Evolutionary conservation across 2,797 vertebrate species (phyloP).

Genomic region (Premnoplex brunnescens): DNA sequence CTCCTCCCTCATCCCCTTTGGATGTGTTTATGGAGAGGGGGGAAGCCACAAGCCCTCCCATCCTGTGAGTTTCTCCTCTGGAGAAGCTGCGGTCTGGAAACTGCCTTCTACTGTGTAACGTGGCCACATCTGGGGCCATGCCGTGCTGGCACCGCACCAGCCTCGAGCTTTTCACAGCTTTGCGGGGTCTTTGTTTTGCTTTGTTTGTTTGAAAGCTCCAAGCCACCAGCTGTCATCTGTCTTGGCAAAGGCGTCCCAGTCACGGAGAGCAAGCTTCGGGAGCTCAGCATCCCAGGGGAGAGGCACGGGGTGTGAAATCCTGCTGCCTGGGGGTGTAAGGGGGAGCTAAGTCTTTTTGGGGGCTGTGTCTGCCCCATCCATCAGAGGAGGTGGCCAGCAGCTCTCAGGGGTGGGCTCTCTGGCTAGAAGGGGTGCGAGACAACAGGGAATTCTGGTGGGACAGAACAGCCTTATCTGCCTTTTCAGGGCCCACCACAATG

Average conservation of each 20-base stretch:
- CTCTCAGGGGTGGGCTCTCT: background rate
- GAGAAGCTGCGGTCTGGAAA: background rate
- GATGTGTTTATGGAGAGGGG: background rate
- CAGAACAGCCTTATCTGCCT: background rate
- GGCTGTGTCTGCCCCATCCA: background rate
- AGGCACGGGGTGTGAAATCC: background rate
- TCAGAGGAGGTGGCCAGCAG: background rate
- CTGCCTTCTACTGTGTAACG: background rate
- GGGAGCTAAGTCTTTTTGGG: background rate
- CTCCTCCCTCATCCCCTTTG: background rate
- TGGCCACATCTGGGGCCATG: background rate
- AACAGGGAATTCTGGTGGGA: background rate
- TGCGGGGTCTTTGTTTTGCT: background rate
- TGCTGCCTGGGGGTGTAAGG: background rate
- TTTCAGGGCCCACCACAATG: slow-evolving; percentile 88
- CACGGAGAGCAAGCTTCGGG: background rate
- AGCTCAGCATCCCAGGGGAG: background rate
- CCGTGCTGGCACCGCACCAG: background rate
- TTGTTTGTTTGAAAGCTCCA: slow-evolving; percentile 20
- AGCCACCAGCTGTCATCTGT: background rate
- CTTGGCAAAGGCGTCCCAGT: background rate
- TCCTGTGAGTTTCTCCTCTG: background rate
- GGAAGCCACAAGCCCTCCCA: background rate
- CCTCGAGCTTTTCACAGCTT: background rate
- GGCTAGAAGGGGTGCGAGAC: background rate